Base-by-base conservation (phyloP, 2,888 invertebrate species). In the Scaptomyza tumidula region DNA sequence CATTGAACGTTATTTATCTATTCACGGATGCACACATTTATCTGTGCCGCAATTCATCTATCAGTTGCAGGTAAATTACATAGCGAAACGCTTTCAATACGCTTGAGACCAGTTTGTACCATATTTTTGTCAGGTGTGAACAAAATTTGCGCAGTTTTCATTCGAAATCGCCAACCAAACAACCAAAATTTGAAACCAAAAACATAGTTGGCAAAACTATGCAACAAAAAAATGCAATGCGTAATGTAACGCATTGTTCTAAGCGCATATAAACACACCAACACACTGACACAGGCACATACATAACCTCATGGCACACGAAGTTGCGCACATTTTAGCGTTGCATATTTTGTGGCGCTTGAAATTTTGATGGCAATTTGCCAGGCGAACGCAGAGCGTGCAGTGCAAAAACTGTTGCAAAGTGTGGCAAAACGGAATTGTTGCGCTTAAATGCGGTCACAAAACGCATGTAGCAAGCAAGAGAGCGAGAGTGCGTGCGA, bases 281-380 rank as follows among this genome's bases (percentile, higher is more conserved):
- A 33, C 14, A 19, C 39, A 44, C 27, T 11, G 44, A 39, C 49
- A 54, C 39, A 50, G 43, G 41, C 35, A 19, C 35, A 24, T n/a
- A 16, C 27, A 35, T 48, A 33, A 9, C 6, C 65, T 19, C 43
- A 43, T 27, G 52, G 59, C 60, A 43, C 58, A 58, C 58, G 61
- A 69, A 64, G 67, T 71, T 77, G 80, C 63, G 70, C 64, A 78
- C 81, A 85, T 83, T 83, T 74, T 69, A 71, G 68, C 67, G 73
- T 67, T 83, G 88, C 88, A 86, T 85, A 85, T 84, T 86, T 86
- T 86, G 86, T 75, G 88, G 84, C 70, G 79, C 74, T 83, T 88
- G 84, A 84, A 86, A 84, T 82, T 83, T 80, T 77, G 84, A 86
- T 85, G 88, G 86, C 88, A 88, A 85, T 86, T 86, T 86, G 86